Conservation (phyloP, 2,888 invertebrate genomes). For the Drosophila parthenogenetica region DNA sequence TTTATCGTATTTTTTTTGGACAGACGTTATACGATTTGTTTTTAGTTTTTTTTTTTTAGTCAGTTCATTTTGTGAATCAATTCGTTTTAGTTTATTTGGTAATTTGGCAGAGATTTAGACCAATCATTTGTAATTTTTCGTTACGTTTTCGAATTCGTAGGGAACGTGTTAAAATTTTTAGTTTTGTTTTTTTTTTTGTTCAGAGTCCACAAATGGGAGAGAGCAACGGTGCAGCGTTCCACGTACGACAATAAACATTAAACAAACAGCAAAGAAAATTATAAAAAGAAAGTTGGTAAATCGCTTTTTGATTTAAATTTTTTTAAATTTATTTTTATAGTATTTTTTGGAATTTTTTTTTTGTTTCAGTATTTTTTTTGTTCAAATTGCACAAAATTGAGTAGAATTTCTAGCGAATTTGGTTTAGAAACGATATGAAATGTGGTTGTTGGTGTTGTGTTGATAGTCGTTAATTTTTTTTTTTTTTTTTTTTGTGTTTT, state of each 20-base stretch:
- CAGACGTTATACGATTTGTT: slow-evolving; percentile 58
- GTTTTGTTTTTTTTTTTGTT: slow-evolving; percentile 24
- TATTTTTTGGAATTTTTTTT: slow-evolving; percentile 31
- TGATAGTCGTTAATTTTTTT: slow-evolving; percentile 52
- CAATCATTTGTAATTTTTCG: slow-evolving; percentile 75
- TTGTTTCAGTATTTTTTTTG: slow-evolving; percentile 26
- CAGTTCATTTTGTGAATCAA: slow-evolving; percentile 14
- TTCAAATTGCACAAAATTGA: slow-evolving; percentile 35
- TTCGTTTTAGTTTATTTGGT: slow-evolving; percentile 34
- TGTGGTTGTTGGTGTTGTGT: slow-evolving; percentile 77
- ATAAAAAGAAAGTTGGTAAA: slow-evolving; percentile 72
- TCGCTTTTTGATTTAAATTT: slow-evolving; percentile 65
- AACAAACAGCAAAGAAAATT: slow-evolving; percentile 79
- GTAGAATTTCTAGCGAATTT: slow-evolving; percentile 50
- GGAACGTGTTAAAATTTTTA: slow-evolving; percentile 50
- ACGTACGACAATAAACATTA: slow-evolving; percentile 82
- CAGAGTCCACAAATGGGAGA: slow-evolving; percentile 62
- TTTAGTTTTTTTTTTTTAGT: slow-evolving; percentile 54
- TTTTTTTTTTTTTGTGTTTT: slow-evolving; percentile 33
- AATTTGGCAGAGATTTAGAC: slow-evolving; percentile 74
- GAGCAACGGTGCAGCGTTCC: slow-evolving; percentile 84
- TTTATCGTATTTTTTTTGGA: slow-evolving; percentile 33
- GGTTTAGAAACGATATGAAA: slow-evolving; percentile 72
- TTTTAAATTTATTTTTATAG: slow-evolving; percentile 39
- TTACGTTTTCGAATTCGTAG: slow-evolving; percentile 74